Evolutionary conservation across 53 echinoderm and acorn worm species (phyloP).

Genomic region (Pentamera pediparva): DNA sequence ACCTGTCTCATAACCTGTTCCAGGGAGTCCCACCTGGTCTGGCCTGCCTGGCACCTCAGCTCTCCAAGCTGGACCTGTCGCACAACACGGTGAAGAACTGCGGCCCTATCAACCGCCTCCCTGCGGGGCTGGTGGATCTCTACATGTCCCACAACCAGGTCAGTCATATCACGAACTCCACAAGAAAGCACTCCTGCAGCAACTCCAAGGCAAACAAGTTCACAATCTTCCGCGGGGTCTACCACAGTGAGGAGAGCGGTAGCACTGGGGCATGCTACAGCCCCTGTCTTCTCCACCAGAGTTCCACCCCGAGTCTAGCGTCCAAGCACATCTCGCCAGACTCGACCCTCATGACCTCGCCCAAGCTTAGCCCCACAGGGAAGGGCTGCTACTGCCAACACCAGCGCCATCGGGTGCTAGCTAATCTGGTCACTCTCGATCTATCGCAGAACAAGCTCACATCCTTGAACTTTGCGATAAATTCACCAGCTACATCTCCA

Average conservation of each 20-base stretch:
- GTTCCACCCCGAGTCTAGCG: not conserved
- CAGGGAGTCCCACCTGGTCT: constrained; percentile 57
- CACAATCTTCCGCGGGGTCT: constrained; percentile 25
- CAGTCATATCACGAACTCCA: constrained; percentile 47
- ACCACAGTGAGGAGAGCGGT: constrained; percentile 4
- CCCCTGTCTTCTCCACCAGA: constrained; percentile 27
- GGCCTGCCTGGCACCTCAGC: constrained; percentile 82
- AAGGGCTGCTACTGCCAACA: constrained; percentile 41
- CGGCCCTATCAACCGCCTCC: constrained; percentile 82
- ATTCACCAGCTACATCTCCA: too few relatives aligned
- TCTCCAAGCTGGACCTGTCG: constrained; percentile 76
- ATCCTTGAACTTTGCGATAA: constrained; percentile 4
- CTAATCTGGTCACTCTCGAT: constrained; percentile 79
- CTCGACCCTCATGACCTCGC: not conserved
- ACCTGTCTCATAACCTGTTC: constrained; percentile 77
- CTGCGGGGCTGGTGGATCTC: constrained; percentile 78
- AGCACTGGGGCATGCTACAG: constrained; percentile 39
- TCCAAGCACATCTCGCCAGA: constrained; percentile 20
- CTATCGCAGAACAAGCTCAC: constrained; percentile 64
- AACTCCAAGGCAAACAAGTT: constrained; percentile 17
- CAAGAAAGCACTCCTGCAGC: constrained; percentile 9
- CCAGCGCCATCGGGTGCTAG: constrained; percentile 70
- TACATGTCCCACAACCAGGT: constrained; percentile 64
- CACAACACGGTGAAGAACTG: constrained; percentile 68
- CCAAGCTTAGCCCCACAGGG: not conserved